phyloP scores from a whole-genome alignment of 1,140 invertebrate species.

The Ceratosolen fusciceps region DNA sequence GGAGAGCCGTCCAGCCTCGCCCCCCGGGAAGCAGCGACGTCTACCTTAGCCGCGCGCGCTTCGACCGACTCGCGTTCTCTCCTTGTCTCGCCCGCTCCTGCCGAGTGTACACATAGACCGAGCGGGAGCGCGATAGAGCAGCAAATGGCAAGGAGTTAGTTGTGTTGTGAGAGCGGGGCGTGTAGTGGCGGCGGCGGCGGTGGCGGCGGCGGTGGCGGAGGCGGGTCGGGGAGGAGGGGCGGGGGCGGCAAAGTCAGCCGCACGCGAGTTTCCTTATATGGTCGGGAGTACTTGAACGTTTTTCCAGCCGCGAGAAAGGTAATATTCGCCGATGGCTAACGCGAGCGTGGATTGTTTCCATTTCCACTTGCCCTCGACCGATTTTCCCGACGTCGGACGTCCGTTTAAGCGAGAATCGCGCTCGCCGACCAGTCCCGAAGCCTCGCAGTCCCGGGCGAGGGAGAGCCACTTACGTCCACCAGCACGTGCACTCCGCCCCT shows the following conservation, averaged over 20 bases:
- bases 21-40: no score
- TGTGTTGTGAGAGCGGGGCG: no score
- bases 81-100: neutral
- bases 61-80: neutral
- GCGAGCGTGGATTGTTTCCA: conserved; percentile 2
- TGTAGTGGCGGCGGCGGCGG: neutral
- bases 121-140: no score
- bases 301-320: conserved; percentile 47
- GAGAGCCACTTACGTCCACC: neutral
- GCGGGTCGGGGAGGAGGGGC: neutral
- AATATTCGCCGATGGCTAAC: conserved; percentile 14
- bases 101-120: no score
- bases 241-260: conserved; percentile 37
- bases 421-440: neutral
- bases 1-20: no score
- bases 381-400: conserved; percentile 10
- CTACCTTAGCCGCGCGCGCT: neutral
- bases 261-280: conserved; percentile 60
- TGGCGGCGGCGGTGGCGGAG: neutral
- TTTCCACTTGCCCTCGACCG: conserved; percentile 21
- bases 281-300: conserved; percentile 56
- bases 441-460: neutral
- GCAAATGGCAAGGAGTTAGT: no score
- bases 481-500: neutral
- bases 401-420: no score